Percentiles rank a stretch among this genome's conserved stretches.
Evolutionary conservation across 2,797 vertebrate genomes (phyloP).

Genomic region (Spinus pinus): DNA sequence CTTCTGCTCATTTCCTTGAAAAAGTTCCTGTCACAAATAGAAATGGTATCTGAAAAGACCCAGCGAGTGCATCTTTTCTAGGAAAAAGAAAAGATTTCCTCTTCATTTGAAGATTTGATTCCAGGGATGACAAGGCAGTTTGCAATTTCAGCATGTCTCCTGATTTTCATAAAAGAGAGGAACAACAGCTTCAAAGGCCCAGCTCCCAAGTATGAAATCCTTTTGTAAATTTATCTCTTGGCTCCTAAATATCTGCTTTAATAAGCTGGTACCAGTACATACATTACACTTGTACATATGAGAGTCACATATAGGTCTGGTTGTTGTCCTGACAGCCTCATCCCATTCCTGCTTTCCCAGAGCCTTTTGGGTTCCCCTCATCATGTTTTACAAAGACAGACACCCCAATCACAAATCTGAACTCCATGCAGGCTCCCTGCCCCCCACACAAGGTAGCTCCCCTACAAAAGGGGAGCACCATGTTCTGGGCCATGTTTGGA

Average conservation of each 20-base stretch:
- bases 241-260: neutral
- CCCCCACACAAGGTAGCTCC: neutral
- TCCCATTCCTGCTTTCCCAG: neutral
- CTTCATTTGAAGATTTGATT: constrained; percentile 21
- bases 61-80: neutral
- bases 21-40: constrained; percentile 42
- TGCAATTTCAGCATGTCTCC: constrained; percentile 10
- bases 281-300: neutral
- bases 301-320: neutral
- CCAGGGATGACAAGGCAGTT: constrained; percentile 47
- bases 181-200: constrained; percentile 8
- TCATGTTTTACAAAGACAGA: neutral
- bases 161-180: neutral
- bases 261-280: neutral
- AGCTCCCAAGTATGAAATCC: neutral
- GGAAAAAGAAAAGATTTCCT: constrained; percentile 24
- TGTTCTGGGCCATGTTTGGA: neutral
- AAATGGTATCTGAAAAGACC: constrained; percentile 49
- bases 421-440: neutral
- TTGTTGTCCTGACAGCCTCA: neutral
- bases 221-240: neutral
- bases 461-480: accelerated
- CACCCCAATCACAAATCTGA: neutral
- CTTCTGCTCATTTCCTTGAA: constrained; percentile 34
- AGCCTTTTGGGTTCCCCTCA: neutral